phyloP scores from a whole-genome alignment of 1,140 invertebrate species.

The Camponotus floridanus region DNA sequence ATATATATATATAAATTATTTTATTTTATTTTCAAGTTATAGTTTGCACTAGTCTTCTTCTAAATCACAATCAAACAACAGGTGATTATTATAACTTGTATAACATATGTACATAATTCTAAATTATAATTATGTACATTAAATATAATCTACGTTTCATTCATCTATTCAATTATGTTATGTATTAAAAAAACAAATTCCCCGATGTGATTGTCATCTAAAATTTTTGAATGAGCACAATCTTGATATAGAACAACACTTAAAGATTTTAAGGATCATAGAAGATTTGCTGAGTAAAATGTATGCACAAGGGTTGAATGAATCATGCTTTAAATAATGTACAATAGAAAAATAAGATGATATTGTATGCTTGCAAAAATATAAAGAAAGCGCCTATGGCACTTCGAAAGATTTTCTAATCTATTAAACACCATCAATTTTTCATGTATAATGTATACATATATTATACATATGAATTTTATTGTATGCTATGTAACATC shows the following conservation, averaged over 20 bases:
- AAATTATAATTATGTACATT: neutral
- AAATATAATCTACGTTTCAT: neutral
- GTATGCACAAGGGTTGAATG: neutral
- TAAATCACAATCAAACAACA: neutral
- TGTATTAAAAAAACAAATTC: neutral
- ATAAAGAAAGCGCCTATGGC: neutral
- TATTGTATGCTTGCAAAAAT: neutral
- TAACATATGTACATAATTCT: neutral
- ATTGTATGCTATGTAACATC: neutral
- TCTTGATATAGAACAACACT: neutral
- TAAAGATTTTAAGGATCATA: neutral
- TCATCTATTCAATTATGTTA: neutral
- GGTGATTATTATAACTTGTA: neutral
- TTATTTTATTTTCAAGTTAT: slow-evolving; percentile 1
- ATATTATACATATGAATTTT: slow-evolving; percentile 12
- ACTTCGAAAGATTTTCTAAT: slow-evolving; percentile 27
- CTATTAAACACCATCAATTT: slow-evolving; percentile 44
- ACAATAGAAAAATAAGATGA: neutral
- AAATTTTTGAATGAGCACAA: neutral
- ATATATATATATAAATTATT: too few relatives aligned
- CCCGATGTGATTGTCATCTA: neutral
- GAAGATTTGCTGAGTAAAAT: neutral
- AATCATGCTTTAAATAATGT: slow-evolving; percentile 37
- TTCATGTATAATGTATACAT: too few relatives aligned
- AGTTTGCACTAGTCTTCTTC: neutral